Evolutionary conservation across 2,797 vertebrate species (phyloP).

Genomic region (Thaleichthys pacificus): DNA sequence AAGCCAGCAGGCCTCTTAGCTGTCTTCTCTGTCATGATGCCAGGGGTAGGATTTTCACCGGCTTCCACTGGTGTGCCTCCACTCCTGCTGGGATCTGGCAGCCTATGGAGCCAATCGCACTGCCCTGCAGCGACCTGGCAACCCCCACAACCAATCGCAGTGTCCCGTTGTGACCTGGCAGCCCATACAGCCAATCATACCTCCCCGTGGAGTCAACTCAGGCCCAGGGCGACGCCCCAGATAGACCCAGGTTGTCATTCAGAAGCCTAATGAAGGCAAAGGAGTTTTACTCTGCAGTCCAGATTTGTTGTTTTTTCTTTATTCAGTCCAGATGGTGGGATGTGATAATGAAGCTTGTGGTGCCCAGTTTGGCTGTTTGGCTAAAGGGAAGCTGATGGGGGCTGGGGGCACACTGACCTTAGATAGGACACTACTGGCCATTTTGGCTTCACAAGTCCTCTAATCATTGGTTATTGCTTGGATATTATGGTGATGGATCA

Average conservation of each 20-base stretch:
- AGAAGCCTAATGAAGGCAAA: constrained; percentile 19
- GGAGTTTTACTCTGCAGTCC: constrained; percentile 5
- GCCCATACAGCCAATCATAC: constrained; percentile 42
- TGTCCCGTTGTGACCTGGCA: constrained; percentile 54
- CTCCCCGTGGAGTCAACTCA: constrained; percentile 33
- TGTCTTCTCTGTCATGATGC: not conserved
- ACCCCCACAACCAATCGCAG: constrained; percentile 50
- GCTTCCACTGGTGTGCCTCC: constrained; percentile 6
- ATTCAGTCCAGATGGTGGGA: constrained; percentile 40
- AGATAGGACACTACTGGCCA: constrained; percentile 11
- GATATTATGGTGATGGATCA: not conserved
- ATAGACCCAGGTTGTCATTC: constrained; percentile 24
- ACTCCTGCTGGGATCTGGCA: constrained; percentile 56
- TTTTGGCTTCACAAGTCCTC: not conserved
- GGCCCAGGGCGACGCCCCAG: constrained; percentile 37
- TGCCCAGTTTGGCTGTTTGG: not conserved
- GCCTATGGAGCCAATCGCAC: constrained; percentile 50
- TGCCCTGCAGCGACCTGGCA: constrained; percentile 51
- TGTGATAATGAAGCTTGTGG: constrained; percentile 32
- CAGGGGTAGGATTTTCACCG: constrained; percentile 2
- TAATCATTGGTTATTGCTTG: not conserved
- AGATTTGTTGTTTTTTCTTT: constrained; percentile 16
- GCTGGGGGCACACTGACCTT: not conserved
- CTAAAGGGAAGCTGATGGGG: not conserved
- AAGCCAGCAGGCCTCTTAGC: not conserved